Evolutionary conservation across 2,888 invertebrate species (phyloP), one percentile per base, ranked within the genome.

Genomic region (Ophion ventricosus): DNA sequence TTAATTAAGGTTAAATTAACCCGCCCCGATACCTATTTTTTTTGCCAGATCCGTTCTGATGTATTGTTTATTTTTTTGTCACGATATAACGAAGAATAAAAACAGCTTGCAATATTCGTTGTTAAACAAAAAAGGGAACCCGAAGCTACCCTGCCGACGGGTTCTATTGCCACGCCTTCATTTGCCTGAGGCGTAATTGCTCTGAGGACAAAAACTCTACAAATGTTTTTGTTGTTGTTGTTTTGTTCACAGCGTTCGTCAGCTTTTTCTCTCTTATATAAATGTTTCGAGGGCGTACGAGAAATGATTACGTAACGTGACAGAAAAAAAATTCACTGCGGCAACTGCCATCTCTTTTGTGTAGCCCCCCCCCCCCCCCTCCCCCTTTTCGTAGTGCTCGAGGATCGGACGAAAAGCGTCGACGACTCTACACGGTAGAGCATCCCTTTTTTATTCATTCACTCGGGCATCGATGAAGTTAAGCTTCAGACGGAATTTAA

Each of bases 351-450:
- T 59, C 25, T 54, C 63, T 17, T 26, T 66, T 74, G 64, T 81
- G 43, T 82, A 23, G 10, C 49, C 49, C 49, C 35, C 35, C 1
- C 29, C 1, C 29, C 29, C 29, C 29, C 29, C 25, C 20, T 0
- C 23, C 26, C 54, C 43, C 20, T 56, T 49, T 79, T 56, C 70
- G 49, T 57, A 57, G 43, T 72, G 61, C 43, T 81, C 83, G 85
- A 85, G 69, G 80, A 76, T 75, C 73, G 78, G 26, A 69, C 63
- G 76, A 49, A 49, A 59, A 25, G 82, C 75, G 79, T 88, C 86
- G 80, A 80, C 80, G 86, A 87, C 91, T 90, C 91, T 91, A 91
- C 91, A 91, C 84, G 89, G 91, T 91, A 91, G 91, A 91, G 90
- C 87, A 83, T 70, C 72, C 66, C 25, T 75, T 23, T 23, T 26